Conservation (phyloP, 1,140 invertebrate species). For the Drosophila saltans region DNA sequence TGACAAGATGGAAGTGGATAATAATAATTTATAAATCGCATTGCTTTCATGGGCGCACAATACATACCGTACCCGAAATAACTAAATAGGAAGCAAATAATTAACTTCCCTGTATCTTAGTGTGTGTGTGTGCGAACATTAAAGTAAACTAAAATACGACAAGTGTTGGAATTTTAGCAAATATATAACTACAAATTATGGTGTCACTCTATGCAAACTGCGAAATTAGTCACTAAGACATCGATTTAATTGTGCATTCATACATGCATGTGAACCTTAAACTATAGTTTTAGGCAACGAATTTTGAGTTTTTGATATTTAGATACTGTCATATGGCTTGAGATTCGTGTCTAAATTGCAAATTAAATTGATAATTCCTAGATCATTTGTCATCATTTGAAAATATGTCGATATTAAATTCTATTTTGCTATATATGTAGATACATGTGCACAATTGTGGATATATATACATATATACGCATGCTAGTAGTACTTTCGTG, state of each 20-base stretch:
- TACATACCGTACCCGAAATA: not conserved
- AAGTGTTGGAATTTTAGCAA: conserved; percentile 11
- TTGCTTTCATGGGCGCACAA: conserved; percentile 21
- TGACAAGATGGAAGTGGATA: conserved; percentile 3
- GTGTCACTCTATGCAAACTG: not conserved
- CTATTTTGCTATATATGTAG: not conserved
- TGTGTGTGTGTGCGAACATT: conserved; percentile 14
- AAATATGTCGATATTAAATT: conserved; percentile 24
- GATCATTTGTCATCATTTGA: conserved; percentile 12
- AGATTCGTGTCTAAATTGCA: conserved; percentile 37
- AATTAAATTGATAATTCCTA: conserved; percentile 27
- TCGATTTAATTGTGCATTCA: conserved; percentile 12
- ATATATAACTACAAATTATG: conserved; percentile 9
- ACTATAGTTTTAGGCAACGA: conserved; percentile 6
- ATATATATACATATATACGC: not conserved
- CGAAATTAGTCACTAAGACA: not conserved
- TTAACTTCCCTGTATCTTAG: conserved; percentile 22
- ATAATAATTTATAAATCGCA: conserved; percentile 35
- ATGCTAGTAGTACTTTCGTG: too few relatives aligned
- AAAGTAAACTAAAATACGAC: conserved; percentile 13
- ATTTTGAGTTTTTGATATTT: conserved; percentile 4
- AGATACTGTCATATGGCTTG: conserved; percentile 17
- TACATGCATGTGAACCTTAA: not conserved
- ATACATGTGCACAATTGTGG: not conserved
- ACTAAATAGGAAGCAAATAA: conserved; percentile 53